Conservation (phyloP, 2,888 invertebrate species). For the Eucriotettix oculatus region DNA sequence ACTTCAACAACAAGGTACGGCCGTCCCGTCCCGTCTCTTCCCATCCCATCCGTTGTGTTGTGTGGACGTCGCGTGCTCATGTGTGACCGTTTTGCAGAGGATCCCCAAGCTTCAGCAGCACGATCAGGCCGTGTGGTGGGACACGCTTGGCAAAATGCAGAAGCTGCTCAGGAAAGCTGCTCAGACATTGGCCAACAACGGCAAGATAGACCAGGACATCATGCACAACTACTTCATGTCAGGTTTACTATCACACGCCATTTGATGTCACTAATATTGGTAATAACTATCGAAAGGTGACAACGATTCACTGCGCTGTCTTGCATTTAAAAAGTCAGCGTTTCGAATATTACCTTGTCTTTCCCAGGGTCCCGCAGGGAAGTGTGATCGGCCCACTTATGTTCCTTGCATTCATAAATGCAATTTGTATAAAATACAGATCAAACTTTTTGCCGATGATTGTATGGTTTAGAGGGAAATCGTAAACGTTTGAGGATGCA, state of each 20-base stretch:
- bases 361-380: too few relatives aligned
- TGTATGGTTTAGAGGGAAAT: too few relatives aligned
- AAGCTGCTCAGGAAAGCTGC: constrained; percentile 85
- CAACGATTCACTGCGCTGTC: too few relatives aligned
- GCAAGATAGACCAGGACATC: constrained; percentile 76
- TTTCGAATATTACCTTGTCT: too few relatives aligned
- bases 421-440: too few relatives aligned
- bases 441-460: too few relatives aligned
- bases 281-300: too few relatives aligned
- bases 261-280: too few relatives aligned
- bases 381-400: too few relatives aligned
- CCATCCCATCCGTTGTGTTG: not conserved
- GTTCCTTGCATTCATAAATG: too few relatives aligned
- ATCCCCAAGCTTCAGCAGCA: constrained; percentile 90
- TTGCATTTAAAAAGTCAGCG: too few relatives aligned
- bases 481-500: too few relatives aligned
- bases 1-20: constrained; percentile 90
- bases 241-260: constrained; percentile 36
- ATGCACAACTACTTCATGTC: constrained; percentile 99
- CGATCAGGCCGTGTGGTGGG: constrained; percentile 97
- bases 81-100: constrained; percentile 36
- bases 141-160: constrained; percentile 87
- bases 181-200: constrained; percentile 62
- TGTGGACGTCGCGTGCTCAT: not conserved
- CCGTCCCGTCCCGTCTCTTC: not conserved